Conservation (phyloP, 2,113 vertebrate genomes). For the Burhinus oedicnemus region DNA sequence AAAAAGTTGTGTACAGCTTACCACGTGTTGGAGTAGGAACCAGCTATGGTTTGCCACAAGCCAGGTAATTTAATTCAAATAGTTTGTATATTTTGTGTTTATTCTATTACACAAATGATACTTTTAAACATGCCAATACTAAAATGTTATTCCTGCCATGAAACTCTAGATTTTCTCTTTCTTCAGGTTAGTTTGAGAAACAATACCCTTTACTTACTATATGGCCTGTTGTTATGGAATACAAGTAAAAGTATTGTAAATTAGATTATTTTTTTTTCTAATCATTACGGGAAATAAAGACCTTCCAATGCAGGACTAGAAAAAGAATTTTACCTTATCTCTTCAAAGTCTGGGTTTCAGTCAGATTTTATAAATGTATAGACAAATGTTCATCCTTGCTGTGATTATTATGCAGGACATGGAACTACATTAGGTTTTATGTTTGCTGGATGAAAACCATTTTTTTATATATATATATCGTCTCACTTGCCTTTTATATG, state of each 20-base stretch:
- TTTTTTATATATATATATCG: not conserved
- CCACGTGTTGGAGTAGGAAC: constrained; percentile 97
- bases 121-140: not conserved
- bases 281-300: not conserved
- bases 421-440: not conserved
- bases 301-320: not conserved
- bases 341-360: not conserved
- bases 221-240: not conserved
- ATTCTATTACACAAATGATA: not conserved
- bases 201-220: not conserved
- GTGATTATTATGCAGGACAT: not conserved
- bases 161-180: not conserved
- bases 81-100: not conserved
- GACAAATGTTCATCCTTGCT: not conserved
- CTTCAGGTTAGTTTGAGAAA: not conserved
- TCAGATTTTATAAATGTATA: not conserved
- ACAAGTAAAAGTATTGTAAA: not conserved
- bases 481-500: not conserved
- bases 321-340: not conserved
- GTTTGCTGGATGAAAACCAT: not conserved
- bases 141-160: not conserved
- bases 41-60: constrained; percentile 97
- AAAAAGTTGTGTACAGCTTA: constrained; percentile 95
- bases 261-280: not conserved
- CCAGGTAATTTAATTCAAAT: constrained; percentile 82